Percentiles rank a stretch among this genome's conserved stretches.
Evolutionary conservation across 1,140 invertebrate genomes (phyloP).

Genomic region (Cherax quadricarinatus): DNA sequence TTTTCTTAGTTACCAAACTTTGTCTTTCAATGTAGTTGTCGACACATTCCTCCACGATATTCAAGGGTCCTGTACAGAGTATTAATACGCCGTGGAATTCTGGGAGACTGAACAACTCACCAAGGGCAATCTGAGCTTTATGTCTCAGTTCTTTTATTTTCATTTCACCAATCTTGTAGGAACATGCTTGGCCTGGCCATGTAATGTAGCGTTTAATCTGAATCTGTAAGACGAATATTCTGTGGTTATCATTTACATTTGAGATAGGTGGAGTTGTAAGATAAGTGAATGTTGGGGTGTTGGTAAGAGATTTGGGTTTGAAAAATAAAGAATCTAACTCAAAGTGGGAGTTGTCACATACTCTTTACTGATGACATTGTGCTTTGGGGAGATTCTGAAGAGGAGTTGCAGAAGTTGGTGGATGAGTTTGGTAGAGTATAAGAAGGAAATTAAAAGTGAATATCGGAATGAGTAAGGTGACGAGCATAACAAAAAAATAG

Average conservation of each 20-base stretch:
- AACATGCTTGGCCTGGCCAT: slow-evolving; percentile 78
- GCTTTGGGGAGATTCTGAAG: too few relatives aligned
- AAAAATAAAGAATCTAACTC: too few relatives aligned
- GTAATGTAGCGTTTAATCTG: slow-evolving; percentile 77
- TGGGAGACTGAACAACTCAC: slow-evolving; percentile 75
- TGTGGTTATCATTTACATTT: not conserved
- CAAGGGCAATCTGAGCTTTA: slow-evolving; percentile 76
- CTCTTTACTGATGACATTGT: too few relatives aligned
- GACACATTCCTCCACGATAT: slow-evolving; percentile 75
- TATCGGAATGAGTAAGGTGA: too few relatives aligned
- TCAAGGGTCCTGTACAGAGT: slow-evolving; percentile 75
- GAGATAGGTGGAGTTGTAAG: too few relatives aligned
- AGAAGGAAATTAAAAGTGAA: too few relatives aligned
- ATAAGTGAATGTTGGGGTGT: too few relatives aligned
- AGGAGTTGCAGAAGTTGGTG: too few relatives aligned
- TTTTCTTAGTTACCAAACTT: slow-evolving; percentile 13
- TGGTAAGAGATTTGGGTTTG: too few relatives aligned
- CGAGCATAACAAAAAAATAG: too few relatives aligned
- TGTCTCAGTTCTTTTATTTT: slow-evolving; percentile 77
- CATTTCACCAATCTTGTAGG: slow-evolving; percentile 79
- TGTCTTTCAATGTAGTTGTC: slow-evolving; percentile 74
- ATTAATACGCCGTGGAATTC: slow-evolving; percentile 77
- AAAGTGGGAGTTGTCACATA: too few relatives aligned
- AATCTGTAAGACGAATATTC: slow-evolving; percentile 74
- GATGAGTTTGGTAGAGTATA: too few relatives aligned